These are phyloP conservation scores for Sebastes jordani DNA, from an alignment of 2,797 vertebrate species.

Conservation along the genomic window DNA sequence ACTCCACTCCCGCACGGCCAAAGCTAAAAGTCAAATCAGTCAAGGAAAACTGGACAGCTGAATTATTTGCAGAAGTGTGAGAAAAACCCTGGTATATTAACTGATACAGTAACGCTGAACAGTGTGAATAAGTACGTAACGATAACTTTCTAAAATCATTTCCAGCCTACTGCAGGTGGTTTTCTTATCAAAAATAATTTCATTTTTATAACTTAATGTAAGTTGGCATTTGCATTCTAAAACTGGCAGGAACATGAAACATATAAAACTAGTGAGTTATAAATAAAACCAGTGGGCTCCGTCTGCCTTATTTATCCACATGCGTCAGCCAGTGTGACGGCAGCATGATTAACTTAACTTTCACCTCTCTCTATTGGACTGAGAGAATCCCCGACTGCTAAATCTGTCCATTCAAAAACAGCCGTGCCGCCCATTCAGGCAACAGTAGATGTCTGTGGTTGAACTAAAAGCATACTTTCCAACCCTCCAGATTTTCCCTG, in stretches of 20 bases:
- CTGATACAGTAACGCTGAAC: background rate
- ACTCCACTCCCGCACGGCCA: conserved; percentile 95
- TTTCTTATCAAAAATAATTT: background rate
- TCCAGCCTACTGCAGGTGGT: background rate
- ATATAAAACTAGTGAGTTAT: conserved; percentile 47
- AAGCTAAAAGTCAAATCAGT: conserved; percentile 85
- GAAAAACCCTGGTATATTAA: background rate
- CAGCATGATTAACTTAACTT: conserved; percentile 36
- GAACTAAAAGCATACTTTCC: background rate
- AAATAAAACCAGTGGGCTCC: conserved; percentile 62
- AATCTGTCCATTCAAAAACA: conserved; percentile 17
- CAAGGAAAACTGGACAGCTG: conserved; percentile 78
- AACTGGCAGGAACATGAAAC: conserved; percentile 28
- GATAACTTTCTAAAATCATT: conserved; percentile 1
- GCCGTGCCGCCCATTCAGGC: background rate
- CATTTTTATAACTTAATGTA: background rate
- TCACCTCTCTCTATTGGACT: conserved; percentile 18
- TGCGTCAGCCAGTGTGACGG: conserved; percentile 50
- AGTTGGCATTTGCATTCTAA: background rate
- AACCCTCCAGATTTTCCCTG: too few relatives aligned
- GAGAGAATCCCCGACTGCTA: conserved; percentile 9
- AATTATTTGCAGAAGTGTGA: background rate
- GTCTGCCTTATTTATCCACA: conserved; percentile 62
- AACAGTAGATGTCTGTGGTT: background rate
- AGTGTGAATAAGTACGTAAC: background rate